phyloP scores from a whole-genome alignment of 2,797 vertebrate species.

The Limnodromus scolopaceus region DNA sequence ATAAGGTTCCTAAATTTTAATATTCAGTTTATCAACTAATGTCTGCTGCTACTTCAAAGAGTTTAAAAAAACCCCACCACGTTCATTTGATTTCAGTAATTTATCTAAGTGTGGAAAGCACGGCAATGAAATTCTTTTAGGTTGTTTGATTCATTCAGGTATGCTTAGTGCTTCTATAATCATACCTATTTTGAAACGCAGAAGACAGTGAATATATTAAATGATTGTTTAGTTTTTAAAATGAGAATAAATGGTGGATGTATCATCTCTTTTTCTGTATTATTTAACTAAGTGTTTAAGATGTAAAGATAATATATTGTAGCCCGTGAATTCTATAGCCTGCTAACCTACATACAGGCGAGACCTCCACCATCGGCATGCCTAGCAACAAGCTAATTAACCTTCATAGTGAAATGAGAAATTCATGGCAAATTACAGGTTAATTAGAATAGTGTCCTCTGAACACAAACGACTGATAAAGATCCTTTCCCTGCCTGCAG shows the following conservation, averaged over 20 bases:
- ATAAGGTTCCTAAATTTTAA: constrained; percentile 35
- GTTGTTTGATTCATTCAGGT: not conserved
- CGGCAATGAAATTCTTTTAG: not conserved
- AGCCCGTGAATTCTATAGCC: not conserved
- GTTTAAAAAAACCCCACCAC: not conserved
- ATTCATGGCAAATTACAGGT: constrained; percentile 84
- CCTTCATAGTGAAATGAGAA: constrained; percentile 80
- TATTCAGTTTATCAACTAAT: not conserved
- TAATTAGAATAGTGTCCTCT: constrained; percentile 85
- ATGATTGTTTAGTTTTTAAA: not conserved
- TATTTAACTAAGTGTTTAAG: constrained; percentile 35
- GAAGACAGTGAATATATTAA: not conserved
- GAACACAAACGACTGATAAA: constrained; percentile 67
- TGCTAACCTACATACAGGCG: constrained; percentile 74
- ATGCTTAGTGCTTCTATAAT: not conserved
- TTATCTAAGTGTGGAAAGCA: not conserved
- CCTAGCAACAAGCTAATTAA: constrained; percentile 87
- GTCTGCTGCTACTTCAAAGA: constrained; percentile 7
- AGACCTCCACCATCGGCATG: constrained; percentile 35
- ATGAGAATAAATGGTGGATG: not conserved
- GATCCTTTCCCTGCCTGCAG: constrained; percentile 81
- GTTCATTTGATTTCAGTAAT: constrained; percentile 8
- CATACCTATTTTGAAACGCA: not conserved
- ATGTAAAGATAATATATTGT: not conserved
- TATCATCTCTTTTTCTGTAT: not conserved